These are phyloP conservation scores for Bujurquina vittata DNA, from an alignment of 2,113 vertebrate species.

Conservation along the genomic window DNA sequence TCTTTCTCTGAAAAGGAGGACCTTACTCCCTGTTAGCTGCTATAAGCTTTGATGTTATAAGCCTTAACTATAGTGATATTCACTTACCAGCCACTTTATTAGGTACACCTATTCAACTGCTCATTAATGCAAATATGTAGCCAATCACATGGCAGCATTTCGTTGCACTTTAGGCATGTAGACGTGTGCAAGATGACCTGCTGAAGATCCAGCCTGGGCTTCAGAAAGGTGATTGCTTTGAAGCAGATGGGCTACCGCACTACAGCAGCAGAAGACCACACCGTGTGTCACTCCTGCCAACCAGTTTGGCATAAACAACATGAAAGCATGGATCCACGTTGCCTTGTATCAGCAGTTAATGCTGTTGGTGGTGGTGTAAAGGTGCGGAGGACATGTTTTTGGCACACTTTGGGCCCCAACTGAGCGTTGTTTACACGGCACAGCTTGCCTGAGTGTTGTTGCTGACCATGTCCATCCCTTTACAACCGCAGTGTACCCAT, in stretches of 20 bases:
- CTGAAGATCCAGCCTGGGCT: neutral
- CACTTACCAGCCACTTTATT: neutral
- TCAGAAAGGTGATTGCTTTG: neutral
- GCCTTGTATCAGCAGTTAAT: neutral
- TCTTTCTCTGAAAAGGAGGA: neutral
- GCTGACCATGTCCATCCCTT: neutral
- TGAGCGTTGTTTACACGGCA: no score
- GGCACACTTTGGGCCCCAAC: no score
- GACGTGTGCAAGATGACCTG: neutral
- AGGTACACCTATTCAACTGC: neutral
- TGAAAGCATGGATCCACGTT: neutral
- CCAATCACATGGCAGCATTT: neutral
- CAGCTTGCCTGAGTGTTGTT: neutral
- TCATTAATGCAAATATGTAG: neutral
- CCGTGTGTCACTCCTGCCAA: no score
- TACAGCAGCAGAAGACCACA: no score
- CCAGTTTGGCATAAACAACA: neutral
- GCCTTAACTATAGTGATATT: neutral
- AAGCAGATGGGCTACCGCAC: no score
- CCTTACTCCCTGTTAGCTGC: no score
- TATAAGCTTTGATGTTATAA: neutral
- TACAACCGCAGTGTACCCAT: neutral
- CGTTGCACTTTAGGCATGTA: neutral
- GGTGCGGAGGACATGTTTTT: no score
- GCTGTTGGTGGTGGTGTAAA: no score